These are phyloP conservation scores for Nomada lathburiana DNA, from an alignment of 2,888 invertebrate genomes.

Conservation along the genomic window DNA sequence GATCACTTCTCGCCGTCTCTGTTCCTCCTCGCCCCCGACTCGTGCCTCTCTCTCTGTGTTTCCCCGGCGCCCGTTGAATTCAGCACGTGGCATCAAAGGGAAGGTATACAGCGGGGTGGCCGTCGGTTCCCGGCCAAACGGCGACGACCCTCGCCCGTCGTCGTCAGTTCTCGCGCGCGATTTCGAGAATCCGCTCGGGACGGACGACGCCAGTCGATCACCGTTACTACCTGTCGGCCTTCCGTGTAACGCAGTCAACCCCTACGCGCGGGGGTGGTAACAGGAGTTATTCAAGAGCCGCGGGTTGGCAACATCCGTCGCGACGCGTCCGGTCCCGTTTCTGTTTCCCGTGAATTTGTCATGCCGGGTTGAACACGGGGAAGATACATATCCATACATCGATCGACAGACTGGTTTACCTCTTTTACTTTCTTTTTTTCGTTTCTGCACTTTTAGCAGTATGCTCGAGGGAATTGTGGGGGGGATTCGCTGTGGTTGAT, in stretches of 20 bases:
- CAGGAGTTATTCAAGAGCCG: slow-evolving; percentile 25
- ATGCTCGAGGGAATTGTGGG: neutral
- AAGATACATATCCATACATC: neutral
- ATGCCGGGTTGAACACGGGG: slow-evolving; percentile 7
- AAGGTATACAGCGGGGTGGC: slow-evolving; percentile 72
- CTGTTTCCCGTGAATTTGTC: slow-evolving; percentile 6
- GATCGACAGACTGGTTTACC: neutral
- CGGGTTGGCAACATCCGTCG: slow-evolving; percentile 20
- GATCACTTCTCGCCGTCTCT: slow-evolving; percentile 21
- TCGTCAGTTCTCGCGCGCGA: slow-evolving; percentile 58
- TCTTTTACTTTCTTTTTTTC: neutral
- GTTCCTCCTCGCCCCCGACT: slow-evolving; percentile 13
- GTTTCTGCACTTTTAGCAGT: neutral
- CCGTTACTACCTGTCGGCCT: slow-evolving; percentile 7
- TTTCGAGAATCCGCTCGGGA: slow-evolving; percentile 37
- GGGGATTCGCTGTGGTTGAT: neutral
- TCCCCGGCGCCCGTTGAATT: slow-evolving; percentile 62
- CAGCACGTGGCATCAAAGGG: slow-evolving; percentile 78
- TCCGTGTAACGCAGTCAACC: neutral
- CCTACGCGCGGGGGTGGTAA: neutral
- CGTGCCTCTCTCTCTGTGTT: slow-evolving; percentile 31
- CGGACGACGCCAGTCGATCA: slow-evolving; percentile 1
- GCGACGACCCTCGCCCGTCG: slow-evolving; percentile 73
- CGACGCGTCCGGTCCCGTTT: neutral
- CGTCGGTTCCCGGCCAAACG: slow-evolving; percentile 74